Evolutionary conservation across 1,140 invertebrate genomes (phyloP).

Genomic region (Brachystomella parvula): DNA sequence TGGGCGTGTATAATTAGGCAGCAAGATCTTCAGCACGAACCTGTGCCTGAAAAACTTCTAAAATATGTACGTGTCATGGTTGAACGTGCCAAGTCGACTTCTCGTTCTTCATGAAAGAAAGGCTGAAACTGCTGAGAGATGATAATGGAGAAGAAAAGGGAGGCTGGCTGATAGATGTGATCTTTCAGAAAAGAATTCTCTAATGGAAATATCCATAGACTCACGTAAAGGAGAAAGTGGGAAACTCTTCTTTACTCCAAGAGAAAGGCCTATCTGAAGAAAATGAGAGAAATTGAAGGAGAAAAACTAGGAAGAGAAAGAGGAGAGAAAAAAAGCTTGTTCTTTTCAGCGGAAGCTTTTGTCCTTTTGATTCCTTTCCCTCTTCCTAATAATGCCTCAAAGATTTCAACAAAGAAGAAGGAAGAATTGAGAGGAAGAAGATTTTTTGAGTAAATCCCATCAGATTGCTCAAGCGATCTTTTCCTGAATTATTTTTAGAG

Average conservation of each 20-base stretch:
- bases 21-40: too few species aligned
- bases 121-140: background rate
- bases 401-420: background rate
- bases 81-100: too few species aligned
- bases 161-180: background rate
- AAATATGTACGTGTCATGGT: too few species aligned
- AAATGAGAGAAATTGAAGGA: background rate
- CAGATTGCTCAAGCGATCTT: slow-evolving; percentile 28
- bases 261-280: background rate
- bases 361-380: too few species aligned
- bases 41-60: too few species aligned
- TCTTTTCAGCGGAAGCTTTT: background rate
- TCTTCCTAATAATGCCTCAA: too few species aligned
- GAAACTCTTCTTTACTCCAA: background rate
- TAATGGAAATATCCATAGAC: background rate
- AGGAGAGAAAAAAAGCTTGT: background rate
- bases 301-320: background rate
- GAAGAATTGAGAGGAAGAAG: background rate
- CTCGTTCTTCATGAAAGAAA: background rate
- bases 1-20: too few species aligned
- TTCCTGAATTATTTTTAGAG: background rate
- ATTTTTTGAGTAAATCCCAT: slow-evolving; percentile 33
- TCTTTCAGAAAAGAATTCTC: background rate
- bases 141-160: background rate
- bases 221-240: background rate